Percentiles rank a stretch among this genome's conserved stretches.
These are phyloP conservation scores for Carapus acus DNA, from an alignment of 2,797 vertebrate genomes.

Conservation along the genomic window DNA sequence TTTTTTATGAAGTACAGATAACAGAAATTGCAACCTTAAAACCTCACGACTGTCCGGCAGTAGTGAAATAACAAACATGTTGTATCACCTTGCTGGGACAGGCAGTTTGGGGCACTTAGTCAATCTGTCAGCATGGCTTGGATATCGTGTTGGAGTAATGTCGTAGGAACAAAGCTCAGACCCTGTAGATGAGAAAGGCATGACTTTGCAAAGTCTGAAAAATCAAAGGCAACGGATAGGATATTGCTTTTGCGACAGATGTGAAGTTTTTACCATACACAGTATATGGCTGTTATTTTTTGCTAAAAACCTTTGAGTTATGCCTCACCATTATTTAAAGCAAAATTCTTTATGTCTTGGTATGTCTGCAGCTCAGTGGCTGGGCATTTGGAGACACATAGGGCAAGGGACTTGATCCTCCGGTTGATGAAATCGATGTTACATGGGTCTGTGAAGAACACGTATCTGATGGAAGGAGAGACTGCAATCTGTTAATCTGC, in stretches of 20 bases:
- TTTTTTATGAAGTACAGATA: too few species aligned
- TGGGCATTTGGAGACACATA: slow-evolving; percentile 91
- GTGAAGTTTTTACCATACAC: too few species aligned
- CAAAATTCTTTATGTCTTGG: slow-evolving; percentile 82
- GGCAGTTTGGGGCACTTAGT: slow-evolving; percentile 89
- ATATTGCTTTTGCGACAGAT: too few species aligned
- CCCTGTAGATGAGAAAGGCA: slow-evolving; percentile 60
- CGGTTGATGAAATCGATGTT: slow-evolving; percentile 85
- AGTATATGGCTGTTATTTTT: background rate
- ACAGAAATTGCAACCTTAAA: too few species aligned
- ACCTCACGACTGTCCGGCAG: too few species aligned
- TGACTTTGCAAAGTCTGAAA: background rate
- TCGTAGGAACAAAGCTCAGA: slow-evolving; percentile 88
- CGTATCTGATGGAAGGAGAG: slow-evolving; percentile 76
- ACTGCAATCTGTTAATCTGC: too few species aligned
- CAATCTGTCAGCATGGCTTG: slow-evolving; percentile 57
- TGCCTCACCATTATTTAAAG: slow-evolving; percentile 81
- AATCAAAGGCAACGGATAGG: too few species aligned
- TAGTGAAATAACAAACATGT: too few species aligned
- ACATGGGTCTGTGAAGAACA: slow-evolving; percentile 96
- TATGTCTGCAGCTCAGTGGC: slow-evolving; percentile 73
- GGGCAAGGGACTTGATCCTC: slow-evolving; percentile 85
- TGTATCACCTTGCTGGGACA: slow-evolving; percentile 82
- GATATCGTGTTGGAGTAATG: slow-evolving; percentile 75
- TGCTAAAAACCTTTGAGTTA: background rate